These are phyloP conservation scores for Megamerina dolium DNA, from an alignment of 2,888 invertebrate species.

Conservation along the genomic window DNA sequence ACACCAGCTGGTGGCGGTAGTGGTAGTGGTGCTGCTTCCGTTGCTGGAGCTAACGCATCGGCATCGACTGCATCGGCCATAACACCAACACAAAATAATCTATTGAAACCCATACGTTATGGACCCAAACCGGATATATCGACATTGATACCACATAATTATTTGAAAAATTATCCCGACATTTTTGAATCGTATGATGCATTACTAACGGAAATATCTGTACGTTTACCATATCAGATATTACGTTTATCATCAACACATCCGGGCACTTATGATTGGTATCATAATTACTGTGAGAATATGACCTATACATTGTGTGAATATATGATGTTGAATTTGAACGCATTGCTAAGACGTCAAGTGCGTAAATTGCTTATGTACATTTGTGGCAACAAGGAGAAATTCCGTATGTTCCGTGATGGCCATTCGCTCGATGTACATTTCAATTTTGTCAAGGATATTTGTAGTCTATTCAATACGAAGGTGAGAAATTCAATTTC, in stretches of 20 bases:
- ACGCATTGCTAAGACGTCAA: slow-evolving; percentile 76
- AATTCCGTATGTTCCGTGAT: slow-evolving; percentile 89
- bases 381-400: slow-evolving; percentile 92
- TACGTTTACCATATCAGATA: slow-evolving; percentile 90
- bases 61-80: no score
- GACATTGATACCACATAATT: slow-evolving; percentile 88
- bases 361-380: slow-evolving; percentile 85
- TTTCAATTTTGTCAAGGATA: slow-evolving; percentile 61
- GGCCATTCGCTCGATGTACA: slow-evolving; percentile 88
- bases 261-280: slow-evolving; percentile 45
- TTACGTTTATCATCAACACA: slow-evolving; percentile 45
- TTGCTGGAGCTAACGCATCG: slow-evolving; percentile 12
- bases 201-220: slow-evolving; percentile 90
- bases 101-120: slow-evolving; percentile 76
- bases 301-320: slow-evolving; percentile 72
- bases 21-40: slow-evolving; percentile 14
- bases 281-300: slow-evolving; percentile 64
- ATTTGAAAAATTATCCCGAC: slow-evolving; percentile 87
- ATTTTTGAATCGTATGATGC: slow-evolving; percentile 92
- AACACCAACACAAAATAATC: slow-evolving; percentile 39
- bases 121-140: slow-evolving; percentile 89
- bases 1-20: slow-evolving; percentile 17
- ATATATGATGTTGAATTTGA: slow-evolving; percentile 81
- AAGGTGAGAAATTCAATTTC: slow-evolving; percentile 31
- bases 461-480: slow-evolving; percentile 42